Conservation (phyloP, 2,797 vertebrate genomes). For the Rousettus madagascariensis region DNA sequence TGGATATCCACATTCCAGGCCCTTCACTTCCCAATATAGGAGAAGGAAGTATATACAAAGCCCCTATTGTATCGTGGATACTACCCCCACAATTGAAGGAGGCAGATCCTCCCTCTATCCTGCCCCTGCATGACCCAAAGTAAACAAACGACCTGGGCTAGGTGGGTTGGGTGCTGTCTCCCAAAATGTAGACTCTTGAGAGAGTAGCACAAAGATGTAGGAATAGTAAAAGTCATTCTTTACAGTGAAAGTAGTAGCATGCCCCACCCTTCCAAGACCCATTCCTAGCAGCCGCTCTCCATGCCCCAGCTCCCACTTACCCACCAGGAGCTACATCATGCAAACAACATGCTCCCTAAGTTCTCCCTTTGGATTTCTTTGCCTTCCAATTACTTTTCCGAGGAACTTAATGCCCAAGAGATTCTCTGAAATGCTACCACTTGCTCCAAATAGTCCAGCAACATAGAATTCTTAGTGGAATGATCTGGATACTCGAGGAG, state of each 20-base stretch:
- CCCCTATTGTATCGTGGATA: neutral
- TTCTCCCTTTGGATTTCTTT: neutral
- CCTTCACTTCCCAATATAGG: neutral
- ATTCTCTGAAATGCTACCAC: neutral
- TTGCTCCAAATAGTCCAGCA: neutral
- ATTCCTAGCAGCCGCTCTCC: neutral
- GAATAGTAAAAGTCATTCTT: neutral
- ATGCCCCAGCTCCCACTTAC: neutral
- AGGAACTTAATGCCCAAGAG: neutral
- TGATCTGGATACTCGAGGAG: neutral
- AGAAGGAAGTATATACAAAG: neutral
- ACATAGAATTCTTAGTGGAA: neutral
- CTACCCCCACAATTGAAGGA: neutral
- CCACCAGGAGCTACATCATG: neutral
- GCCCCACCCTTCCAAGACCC: too few relatives aligned
- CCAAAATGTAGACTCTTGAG: neutral
- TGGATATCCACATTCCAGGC: neutral
- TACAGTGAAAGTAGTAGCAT: neutral
- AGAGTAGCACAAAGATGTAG: neutral
- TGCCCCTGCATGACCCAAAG: neutral
- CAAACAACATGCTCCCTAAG: neutral
- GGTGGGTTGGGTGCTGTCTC: neutral
- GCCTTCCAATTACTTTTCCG: neutral
- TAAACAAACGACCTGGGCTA: neutral
- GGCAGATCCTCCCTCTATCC: neutral